Percentiles rank a stretch among this genome's conserved stretches.
Conservation (phyloP, 1,140 invertebrate species). For the Geopemphigus sp. region DNA sequence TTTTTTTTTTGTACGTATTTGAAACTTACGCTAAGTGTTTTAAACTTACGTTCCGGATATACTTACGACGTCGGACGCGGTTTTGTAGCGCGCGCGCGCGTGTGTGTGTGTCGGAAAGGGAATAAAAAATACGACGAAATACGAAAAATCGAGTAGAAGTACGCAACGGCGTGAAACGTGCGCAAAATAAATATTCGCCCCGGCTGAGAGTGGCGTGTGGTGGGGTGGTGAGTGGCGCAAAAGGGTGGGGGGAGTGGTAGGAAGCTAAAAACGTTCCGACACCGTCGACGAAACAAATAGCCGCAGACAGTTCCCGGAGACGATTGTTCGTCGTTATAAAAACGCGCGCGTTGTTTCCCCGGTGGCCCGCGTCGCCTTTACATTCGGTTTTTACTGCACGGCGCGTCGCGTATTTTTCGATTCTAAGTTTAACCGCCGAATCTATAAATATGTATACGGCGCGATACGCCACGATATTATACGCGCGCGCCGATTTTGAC, state of each 20-base stretch:
- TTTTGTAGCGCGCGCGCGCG: no score
- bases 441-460: not conserved
- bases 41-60: no score
- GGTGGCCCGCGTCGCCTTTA: no score
- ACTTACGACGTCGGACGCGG: no score
- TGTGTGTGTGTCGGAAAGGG: not conserved
- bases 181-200: constrained; percentile 39
- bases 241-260: not conserved
- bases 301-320: constrained; percentile 26
- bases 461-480: no score
- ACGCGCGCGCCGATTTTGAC: constrained; percentile 11
- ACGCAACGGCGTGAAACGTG: not conserved
- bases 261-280: constrained; percentile 26
- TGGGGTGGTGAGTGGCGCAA: no score
- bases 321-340: constrained; percentile 31
- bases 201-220: no score
- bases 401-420: not conserved
- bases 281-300: constrained; percentile 35
- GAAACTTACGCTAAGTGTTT: no score
- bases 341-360: not conserved
- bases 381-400: not conserved
- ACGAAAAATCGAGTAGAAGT: constrained; percentile 29
- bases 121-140: constrained; percentile 12
- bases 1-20: no score
- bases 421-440: constrained; percentile 2